Evolutionary conservation across 1,140 invertebrate genomes (phyloP).

Genomic region (Thaumatotibia leucotreta): DNA sequence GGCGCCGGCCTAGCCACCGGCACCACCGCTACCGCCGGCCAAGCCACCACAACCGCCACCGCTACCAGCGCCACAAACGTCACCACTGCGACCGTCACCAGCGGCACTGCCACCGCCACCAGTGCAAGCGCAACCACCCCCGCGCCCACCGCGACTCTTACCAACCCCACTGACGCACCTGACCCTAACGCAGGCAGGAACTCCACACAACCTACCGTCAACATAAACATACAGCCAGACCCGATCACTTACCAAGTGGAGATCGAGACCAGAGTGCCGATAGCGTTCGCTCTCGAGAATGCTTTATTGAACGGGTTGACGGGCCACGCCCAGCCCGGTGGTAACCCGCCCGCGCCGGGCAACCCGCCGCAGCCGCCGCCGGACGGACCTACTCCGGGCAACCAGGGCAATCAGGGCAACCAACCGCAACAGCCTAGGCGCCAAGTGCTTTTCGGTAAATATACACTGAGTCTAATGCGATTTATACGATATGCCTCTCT

Average conservation of each 20-base stretch:
- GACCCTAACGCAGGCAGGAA: conserved; percentile 21
- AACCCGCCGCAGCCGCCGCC: not conserved
- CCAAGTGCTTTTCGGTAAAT: conserved; percentile 33
- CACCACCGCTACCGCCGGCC: too few relatives aligned
- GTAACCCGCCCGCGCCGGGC: not conserved
- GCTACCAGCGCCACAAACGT: conserved; percentile 3
- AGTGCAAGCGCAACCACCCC: not conserved
- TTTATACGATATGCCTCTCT: not conserved
- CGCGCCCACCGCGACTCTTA: not conserved
- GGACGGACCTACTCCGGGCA: not conserved
- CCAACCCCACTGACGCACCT: not conserved
- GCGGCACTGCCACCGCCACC: not conserved
- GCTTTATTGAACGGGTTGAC: conserved; percentile 26
- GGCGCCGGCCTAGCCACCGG: not conserved
- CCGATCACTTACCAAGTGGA: conserved; percentile 51
- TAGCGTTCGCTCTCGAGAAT: conserved; percentile 37
- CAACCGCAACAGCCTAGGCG: conserved; percentile 13
- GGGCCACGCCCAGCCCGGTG: not conserved
- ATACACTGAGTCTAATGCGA: not conserved
- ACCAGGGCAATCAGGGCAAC: conserved; percentile 1
- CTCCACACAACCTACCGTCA: conserved; percentile 33
- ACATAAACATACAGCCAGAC: conserved; percentile 43
- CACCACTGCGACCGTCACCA: not conserved
- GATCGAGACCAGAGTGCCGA: conserved; percentile 46
- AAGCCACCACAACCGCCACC: too few relatives aligned